Percentiles rank a stretch among this genome's conserved stretches.
Conservation (phyloP, 2,113 vertebrate species). For the Tapirus terrestris region DNA sequence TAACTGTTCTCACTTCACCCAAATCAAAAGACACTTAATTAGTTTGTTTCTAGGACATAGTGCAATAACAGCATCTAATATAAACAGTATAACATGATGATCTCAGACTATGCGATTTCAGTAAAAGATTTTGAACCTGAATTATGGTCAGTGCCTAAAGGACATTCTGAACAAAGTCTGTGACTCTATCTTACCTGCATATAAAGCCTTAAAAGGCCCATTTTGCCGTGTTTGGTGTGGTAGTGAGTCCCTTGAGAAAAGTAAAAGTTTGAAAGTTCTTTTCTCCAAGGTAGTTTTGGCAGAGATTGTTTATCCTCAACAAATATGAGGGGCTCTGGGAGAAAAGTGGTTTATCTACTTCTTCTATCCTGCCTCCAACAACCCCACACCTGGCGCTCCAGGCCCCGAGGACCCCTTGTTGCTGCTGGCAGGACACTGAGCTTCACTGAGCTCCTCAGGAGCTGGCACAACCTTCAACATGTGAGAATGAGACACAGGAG, state of each 20-base stretch:
- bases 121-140: conserved; percentile 56
- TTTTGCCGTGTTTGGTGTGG: background rate
- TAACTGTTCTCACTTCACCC: conserved; percentile 82
- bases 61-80: conserved; percentile 74
- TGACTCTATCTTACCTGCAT: background rate
- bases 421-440: background rate
- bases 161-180: background rate
- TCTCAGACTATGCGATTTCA: background rate
- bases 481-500: background rate
- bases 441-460: background rate
- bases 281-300: background rate
- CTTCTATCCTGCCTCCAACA: background rate
- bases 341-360: background rate
- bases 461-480: background rate
- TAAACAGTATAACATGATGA: conserved; percentile 75
- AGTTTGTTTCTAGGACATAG: conserved; percentile 78
- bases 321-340: background rate
- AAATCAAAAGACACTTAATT: conserved; percentile 86
- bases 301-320: background rate
- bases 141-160: conserved; percentile 37
- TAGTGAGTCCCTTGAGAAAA: background rate
- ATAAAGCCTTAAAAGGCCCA: background rate
- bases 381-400: background rate
- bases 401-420: background rate
- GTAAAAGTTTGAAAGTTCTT: background rate